Evolutionary conservation across 2,888 invertebrate species (phyloP).

Genomic region (Limenitis camilla): DNA sequence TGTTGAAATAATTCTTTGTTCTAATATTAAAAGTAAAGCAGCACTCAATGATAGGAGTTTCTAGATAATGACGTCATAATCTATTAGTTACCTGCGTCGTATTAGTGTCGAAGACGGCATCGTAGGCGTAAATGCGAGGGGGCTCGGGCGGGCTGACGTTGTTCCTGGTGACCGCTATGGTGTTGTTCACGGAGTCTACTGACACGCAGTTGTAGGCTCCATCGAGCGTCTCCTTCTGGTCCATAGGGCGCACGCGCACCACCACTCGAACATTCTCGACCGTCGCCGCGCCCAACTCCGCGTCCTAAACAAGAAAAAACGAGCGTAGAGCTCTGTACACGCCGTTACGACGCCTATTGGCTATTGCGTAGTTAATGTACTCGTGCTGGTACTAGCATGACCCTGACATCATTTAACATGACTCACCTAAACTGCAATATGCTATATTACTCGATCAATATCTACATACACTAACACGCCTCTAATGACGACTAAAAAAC

Average conservation of each 20-base stretch:
- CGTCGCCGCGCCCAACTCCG: conserved; percentile 71
- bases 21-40: neutral
- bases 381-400: conserved; percentile 30
- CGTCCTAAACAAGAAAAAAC: conserved; percentile 51
- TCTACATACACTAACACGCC: neutral
- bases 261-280: conserved; percentile 97
- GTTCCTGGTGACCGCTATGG: conserved; percentile 85
- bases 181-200: conserved; percentile 84
- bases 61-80: conserved; percentile 9
- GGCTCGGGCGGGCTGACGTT: conserved; percentile 82
- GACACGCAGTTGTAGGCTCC: conserved; percentile 83
- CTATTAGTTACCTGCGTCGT: conserved; percentile 81
- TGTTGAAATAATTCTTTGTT: too few relatives aligned
- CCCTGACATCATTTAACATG: conserved; percentile 44
- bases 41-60: neutral
- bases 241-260: conserved; percentile 94
- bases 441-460: neutral
- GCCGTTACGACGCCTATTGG: conserved; percentile 21
- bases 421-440: conserved; percentile 26
- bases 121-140: conserved; percentile 94
- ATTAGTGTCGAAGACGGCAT: conserved; percentile 91
- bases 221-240: conserved; percentile 84
- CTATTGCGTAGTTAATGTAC: conserved; percentile 36
- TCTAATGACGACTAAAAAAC: neutral
- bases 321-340: conserved; percentile 9